Evolutionary conservation across 1,140 invertebrate species (phyloP).

Genomic region (Solenopsis invicta): DNA sequence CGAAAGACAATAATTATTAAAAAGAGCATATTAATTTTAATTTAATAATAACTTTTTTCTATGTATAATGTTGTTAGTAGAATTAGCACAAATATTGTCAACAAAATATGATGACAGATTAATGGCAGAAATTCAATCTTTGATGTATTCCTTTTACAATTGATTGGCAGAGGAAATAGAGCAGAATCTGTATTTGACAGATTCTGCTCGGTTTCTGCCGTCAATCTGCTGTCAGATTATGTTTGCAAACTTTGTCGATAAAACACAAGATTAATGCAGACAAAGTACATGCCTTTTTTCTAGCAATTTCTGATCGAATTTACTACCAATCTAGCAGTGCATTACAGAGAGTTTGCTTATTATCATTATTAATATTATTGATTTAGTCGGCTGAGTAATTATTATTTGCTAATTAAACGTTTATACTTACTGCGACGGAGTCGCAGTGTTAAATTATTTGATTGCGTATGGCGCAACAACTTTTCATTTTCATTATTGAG

Average conservation of each 20-base stretch:
- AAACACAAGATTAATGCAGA: slow-evolving; percentile 12
- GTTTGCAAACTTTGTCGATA: background rate
- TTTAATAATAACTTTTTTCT: no score
- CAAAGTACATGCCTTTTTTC: background rate
- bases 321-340: background rate
- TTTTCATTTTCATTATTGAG: background rate
- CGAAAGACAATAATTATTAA: no score
- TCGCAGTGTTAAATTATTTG: background rate
- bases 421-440: background rate
- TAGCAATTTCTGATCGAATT: background rate
- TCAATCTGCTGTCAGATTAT: background rate
- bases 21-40: no score
- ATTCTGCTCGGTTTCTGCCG: background rate
- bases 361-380: slow-evolving; percentile 12
- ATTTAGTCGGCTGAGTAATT: background rate
- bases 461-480: background rate
- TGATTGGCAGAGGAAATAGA: background rate
- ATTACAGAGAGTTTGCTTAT: background rate
- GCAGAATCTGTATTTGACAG: background rate
- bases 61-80: background rate
- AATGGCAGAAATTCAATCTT: background rate
- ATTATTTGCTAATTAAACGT: slow-evolving; percentile 5
- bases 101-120: background rate
- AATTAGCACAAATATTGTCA: background rate
- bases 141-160: background rate